Percentiles rank a stretch among this genome's conserved stretches.
Evolutionary conservation across 2,888 invertebrate genomes (phyloP).

Genomic region (Rhaphigaster nebulosa): DNA sequence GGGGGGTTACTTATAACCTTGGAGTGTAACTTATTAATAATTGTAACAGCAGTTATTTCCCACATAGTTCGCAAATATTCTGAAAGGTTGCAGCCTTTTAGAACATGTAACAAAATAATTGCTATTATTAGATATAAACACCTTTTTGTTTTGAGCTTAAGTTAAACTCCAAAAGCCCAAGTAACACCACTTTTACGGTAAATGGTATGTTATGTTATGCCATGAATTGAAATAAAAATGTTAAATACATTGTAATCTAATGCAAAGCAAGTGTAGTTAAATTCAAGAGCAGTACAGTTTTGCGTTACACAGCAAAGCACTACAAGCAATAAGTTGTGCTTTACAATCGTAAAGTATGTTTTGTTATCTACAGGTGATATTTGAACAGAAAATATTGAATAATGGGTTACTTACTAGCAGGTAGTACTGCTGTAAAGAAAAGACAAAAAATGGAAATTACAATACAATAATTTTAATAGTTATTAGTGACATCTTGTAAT

Average conservation of each 20-base stretch:
- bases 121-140: not conserved
- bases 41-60: no score
- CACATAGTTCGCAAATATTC: no score
- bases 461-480: conserved; percentile 29
- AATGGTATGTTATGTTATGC: not conserved
- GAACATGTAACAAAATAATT: not conserved
- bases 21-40: no score
- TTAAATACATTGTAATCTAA: not conserved
- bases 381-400: conserved; percentile 39
- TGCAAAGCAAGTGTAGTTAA: conserved; percentile 32
- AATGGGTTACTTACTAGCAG: conserved; percentile 55
- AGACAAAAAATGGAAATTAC: conserved; percentile 47
- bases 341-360: conserved; percentile 18
- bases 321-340: conserved; percentile 39
- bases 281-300: not conserved
- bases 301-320: not conserved
- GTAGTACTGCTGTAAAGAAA: conserved; percentile 57
- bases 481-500: not conserved
- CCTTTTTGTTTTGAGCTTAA: not conserved
- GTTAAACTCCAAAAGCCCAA: not conserved
- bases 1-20: no score
- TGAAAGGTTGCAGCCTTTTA: not conserved
- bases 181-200: not conserved
- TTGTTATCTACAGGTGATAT: not conserved
- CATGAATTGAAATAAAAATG: not conserved